A percentile compares a stretch with the other conserved stretches of the same genome.
Evolutionary conservation across 2,113 vertebrate species (phyloP).

Genomic region (Oncorhynchus keta): DNA sequence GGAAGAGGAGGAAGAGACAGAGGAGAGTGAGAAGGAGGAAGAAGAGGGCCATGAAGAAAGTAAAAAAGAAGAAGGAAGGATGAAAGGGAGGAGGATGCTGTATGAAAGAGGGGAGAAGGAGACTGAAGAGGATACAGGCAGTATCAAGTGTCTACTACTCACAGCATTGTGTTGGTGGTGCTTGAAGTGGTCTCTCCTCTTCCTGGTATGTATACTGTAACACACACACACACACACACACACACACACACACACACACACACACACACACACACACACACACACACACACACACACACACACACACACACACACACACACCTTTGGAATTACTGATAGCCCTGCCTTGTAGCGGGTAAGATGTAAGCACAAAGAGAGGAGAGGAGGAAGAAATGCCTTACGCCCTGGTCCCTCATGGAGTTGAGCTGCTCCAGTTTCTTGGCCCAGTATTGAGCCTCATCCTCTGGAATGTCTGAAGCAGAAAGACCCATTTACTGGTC

Average conservation of each 20-base stretch:
- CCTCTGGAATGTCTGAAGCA: slow-evolving; percentile 91
- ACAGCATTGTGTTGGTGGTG: slow-evolving; percentile 94
- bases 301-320: too few relatives aligned
- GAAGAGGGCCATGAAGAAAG: slow-evolving; percentile 6
- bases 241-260: neutral
- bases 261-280: slow-evolving; percentile 52
- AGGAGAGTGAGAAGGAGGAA: neutral
- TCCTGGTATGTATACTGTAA: slow-evolving; percentile 87
- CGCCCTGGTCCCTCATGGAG: slow-evolving; percentile 95
- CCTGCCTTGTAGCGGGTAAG: neutral
- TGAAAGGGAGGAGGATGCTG: too few relatives aligned
- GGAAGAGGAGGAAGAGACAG: neutral
- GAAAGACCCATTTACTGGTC: neutral
- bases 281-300: neutral
- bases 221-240: slow-evolving; percentile 47
- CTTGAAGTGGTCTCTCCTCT: slow-evolving; percentile 86
- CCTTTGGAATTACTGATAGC: neutral
- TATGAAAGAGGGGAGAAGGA: too few relatives aligned
- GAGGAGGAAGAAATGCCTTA: slow-evolving; percentile 61
- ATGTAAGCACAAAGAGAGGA: neutral
- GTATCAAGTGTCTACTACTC: slow-evolving; percentile 64
- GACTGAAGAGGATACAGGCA: too few relatives aligned
- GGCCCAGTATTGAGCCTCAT: slow-evolving; percentile 97
- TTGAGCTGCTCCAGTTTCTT: slow-evolving; percentile 98
- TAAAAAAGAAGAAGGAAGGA: too few relatives aligned